Evolutionary conservation across 2,797 vertebrate species (phyloP).

Genomic region (Argyrosomus regius): DNA sequence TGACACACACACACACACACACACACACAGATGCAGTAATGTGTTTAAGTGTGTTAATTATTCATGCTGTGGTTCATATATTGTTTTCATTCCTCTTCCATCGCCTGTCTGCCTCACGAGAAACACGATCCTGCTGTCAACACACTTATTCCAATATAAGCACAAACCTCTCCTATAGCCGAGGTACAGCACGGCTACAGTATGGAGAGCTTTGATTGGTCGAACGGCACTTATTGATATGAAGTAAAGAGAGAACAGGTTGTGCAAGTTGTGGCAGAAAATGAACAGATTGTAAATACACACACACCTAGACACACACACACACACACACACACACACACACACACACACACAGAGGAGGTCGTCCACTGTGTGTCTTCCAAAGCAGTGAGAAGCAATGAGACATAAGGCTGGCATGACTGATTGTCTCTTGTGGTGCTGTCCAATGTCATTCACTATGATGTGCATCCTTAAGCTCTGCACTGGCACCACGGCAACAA

Average conservation of each 20-base stretch:
- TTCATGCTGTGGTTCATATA: constrained; percentile 53
- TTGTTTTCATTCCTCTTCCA: constrained; percentile 28
- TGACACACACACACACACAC: constrained; percentile 14
- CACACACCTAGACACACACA: neutral
- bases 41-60: constrained; percentile 56
- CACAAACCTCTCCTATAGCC: neutral
- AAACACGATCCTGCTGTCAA: constrained; percentile 34
- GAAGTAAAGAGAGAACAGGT: constrained; percentile 17
- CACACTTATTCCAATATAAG: constrained; percentile 29
- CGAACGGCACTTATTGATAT: constrained; percentile 2
- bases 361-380: constrained; percentile 39
- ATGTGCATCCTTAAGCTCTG: constrained; percentile 67
- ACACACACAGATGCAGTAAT: constrained; percentile 8
- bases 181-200: neutral
- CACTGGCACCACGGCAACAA: constrained; percentile 54
- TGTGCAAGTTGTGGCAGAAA: constrained; percentile 47
- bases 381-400: constrained; percentile 60
- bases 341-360: constrained; percentile 32
- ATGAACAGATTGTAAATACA: constrained; percentile 31
- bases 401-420: constrained; percentile 66
- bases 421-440: constrained; percentile 73
- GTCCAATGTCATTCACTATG: constrained; percentile 66
- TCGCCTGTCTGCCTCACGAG: constrained; percentile 30
- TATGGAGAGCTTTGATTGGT: constrained; percentile 16
- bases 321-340: constrained; percentile 15